phyloP scores from a whole-genome alignment of 2,113 vertebrate genomes.

The Brachyhypopomus gauderio region DNA sequence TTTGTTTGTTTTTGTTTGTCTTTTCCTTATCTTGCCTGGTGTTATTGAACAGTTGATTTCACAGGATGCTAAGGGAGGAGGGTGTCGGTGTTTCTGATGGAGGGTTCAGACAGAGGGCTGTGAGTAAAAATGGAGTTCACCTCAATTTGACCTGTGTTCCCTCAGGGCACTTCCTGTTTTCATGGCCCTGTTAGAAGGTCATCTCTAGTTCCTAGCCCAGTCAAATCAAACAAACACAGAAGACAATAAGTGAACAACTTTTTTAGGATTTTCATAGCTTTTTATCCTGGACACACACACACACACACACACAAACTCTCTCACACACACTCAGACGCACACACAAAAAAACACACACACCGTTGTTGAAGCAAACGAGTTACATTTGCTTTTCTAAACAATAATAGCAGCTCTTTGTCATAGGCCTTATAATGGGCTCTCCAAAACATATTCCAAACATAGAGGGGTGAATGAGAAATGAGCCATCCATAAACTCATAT shows the following conservation, averaged over 20 bases:
- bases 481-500: not conserved
- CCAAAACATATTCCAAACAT: constrained; percentile 37
- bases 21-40: constrained; percentile 28
- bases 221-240: constrained; percentile 70
- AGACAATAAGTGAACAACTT: constrained; percentile 70
- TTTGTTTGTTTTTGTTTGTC: not conserved
- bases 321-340: constrained; percentile 52
- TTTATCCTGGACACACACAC: constrained; percentile 60
- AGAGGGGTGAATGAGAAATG: constrained; percentile 10
- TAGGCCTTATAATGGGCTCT: constrained; percentile 41
- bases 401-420: constrained; percentile 56
- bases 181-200: constrained; percentile 49
- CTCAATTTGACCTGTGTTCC: constrained; percentile 59
- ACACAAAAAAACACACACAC: constrained; percentile 57
- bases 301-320: constrained; percentile 47
- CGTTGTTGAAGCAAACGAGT: constrained; percentile 39
- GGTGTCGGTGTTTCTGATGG: constrained; percentile 42
- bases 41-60: constrained; percentile 40
- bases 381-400: constrained; percentile 46
- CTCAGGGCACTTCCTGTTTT: constrained; percentile 60
- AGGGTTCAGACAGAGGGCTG: constrained; percentile 46
- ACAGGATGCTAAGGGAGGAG: constrained; percentile 33
- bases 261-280: constrained; percentile 54
- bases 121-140: constrained; percentile 49
- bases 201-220: constrained; percentile 68